phyloP scores from a whole-genome alignment of 2,113 vertebrate genomes.

The Prionailurus viverrinus region DNA sequence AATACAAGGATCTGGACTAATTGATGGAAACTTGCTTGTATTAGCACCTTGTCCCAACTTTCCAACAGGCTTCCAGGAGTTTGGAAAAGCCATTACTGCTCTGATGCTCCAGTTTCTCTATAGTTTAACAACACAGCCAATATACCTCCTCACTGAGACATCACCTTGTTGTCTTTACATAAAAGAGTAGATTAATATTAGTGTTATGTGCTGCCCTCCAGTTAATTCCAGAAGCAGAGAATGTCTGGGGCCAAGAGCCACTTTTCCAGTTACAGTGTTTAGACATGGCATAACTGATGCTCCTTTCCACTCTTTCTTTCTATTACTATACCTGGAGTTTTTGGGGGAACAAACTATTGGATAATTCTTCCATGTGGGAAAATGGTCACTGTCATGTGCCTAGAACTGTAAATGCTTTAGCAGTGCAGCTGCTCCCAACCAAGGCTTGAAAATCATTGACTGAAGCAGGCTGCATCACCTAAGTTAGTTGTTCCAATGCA shows the following conservation, averaged over 20 bases:
- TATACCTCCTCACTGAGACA: background rate
- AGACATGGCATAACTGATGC: background rate
- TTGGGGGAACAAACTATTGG: background rate
- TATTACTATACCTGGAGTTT: background rate
- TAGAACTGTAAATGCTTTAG: background rate
- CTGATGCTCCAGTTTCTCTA: background rate
- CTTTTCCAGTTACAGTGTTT: background rate
- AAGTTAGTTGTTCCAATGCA: constrained; percentile 63
- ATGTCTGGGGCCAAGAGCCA: background rate
- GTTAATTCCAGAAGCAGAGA: background rate
- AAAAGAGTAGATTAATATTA: background rate
- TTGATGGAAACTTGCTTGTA: background rate
- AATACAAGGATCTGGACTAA: background rate
- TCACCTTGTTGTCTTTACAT: background rate
- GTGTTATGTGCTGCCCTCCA: background rate
- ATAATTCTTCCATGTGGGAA: constrained; percentile 4
- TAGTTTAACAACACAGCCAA: background rate
- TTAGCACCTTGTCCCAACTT: background rate
- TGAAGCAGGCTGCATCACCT: background rate
- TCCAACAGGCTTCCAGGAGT: background rate
- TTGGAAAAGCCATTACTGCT: background rate
- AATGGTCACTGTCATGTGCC: background rate
- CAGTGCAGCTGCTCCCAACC: background rate
- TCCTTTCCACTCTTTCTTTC: background rate
- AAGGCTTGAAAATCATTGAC: constrained; percentile 55